These are phyloP conservation scores for Scleropages formosus DNA, from an alignment of 2,797 vertebrate species.

Conservation along the genomic window DNA sequence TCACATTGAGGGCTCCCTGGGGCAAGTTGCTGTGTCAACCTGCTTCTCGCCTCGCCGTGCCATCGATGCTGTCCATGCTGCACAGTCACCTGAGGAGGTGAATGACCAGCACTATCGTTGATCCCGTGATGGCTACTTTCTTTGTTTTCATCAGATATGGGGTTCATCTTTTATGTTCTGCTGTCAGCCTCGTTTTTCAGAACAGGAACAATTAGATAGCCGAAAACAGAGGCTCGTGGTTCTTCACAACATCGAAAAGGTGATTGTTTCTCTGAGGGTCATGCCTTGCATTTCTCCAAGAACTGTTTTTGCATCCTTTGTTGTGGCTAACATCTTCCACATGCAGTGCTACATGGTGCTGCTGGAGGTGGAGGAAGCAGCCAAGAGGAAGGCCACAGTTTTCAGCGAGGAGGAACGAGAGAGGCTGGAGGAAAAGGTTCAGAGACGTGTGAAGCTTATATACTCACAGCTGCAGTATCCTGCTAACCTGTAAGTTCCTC, in stretches of 20 bases:
- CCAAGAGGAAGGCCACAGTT: conserved; percentile 58
- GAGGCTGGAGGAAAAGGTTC: conserved; percentile 61
- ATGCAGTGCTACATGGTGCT: conserved; percentile 81
- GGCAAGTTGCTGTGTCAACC: conserved; percentile 91
- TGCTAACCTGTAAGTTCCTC: conserved; percentile 25
- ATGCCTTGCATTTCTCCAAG: too few species aligned
- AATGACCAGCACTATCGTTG: neutral
- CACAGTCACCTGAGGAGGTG: conserved; percentile 68
- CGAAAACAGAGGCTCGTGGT: conserved; percentile 76
- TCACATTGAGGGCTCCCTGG: conserved; percentile 89
- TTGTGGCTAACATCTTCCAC: neutral
- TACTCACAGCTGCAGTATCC: conserved; percentile 70
- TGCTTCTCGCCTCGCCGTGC: conserved; percentile 92
- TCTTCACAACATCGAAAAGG: conserved; percentile 84
- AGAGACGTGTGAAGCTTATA: conserved; percentile 73
- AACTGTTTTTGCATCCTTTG: fast-evolving
- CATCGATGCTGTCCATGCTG: conserved; percentile 83
- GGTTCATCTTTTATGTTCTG: neutral
- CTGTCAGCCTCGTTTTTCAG: conserved; percentile 20
- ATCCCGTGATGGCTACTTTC: neutral
- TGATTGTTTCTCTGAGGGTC: conserved; percentile 45
- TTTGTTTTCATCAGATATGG: neutral
- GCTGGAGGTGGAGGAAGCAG: conserved; percentile 80
- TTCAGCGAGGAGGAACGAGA: conserved; percentile 60
- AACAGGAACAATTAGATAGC: conserved; percentile 72